A percentile compares a stretch with the other conserved stretches of the same genome.
Evolutionary conservation across 2,888 invertebrate species (phyloP).

Genomic region (Eucriotettix oculatus): DNA sequence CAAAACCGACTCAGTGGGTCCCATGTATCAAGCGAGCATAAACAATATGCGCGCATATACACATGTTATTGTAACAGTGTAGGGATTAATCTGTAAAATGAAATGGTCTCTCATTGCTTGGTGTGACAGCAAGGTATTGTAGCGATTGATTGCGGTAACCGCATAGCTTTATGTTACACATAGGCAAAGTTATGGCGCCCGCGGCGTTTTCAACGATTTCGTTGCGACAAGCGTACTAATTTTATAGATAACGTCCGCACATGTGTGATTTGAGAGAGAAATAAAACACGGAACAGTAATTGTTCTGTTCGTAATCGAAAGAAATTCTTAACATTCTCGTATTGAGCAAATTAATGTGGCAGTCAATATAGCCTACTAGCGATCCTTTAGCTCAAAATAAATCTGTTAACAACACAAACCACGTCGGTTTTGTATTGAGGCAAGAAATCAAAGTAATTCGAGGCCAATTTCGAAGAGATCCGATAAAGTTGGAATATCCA

Average conservation of each 20-base stretch:
- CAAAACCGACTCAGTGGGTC: conserved; percentile 7
- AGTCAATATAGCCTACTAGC: no score
- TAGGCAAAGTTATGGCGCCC: neutral
- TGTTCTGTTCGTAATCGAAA: no score
- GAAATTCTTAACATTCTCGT: no score
- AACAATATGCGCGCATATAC: conserved; percentile 7
- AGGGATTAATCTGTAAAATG: conserved; percentile 13
- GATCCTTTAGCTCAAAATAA: no score
- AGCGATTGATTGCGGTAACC: conserved; percentile 10
- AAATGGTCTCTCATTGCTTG: conserved; percentile 11
- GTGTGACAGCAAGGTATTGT: conserved; percentile 10
- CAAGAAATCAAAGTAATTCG: no score
- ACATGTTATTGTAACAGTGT: conserved; percentile 10
- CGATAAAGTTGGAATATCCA: no score
- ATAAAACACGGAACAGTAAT: no score
- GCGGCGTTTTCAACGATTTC: neutral
- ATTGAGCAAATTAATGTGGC: no score
- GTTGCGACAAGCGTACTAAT: neutral
- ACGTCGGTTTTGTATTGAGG: no score
- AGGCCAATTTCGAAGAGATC: no score
- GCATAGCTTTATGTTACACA: conserved; percentile 7
- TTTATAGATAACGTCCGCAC: neutral
- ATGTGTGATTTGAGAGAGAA: neutral
- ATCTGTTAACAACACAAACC: no score
- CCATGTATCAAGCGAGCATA: conserved; percentile 8